Conservation (phyloP, 92 coral and sea anemone genomes). For the Porites cylindrica region DNA sequence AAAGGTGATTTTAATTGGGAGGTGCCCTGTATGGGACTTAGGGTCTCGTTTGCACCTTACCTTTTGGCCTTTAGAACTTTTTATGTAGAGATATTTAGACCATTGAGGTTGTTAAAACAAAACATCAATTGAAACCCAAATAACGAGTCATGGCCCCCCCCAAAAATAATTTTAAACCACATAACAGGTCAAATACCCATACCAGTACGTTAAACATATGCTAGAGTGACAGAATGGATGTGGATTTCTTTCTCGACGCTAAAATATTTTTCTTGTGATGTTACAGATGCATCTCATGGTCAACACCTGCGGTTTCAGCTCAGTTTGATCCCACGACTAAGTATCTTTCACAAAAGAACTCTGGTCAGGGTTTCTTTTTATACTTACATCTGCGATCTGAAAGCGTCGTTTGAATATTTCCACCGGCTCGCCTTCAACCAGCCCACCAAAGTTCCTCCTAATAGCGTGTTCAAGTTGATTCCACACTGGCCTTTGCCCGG, state of each 20-base stretch:
- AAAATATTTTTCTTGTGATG: not conserved
- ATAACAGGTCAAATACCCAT: too few species aligned
- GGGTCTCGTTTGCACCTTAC: too few species aligned
- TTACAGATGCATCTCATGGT: not conserved
- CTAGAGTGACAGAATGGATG: not conserved
- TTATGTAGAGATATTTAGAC: too few species aligned
- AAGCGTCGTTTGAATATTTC: slow-evolving; percentile 61
- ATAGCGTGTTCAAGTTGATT: slow-evolving; percentile 81
- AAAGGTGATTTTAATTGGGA: too few species aligned
- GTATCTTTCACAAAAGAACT: not conserved
- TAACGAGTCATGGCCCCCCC: too few species aligned
- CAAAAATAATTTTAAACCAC: too few species aligned
- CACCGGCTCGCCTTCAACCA: slow-evolving; percentile 75
- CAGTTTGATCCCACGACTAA: not conserved
- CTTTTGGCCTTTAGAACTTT: too few species aligned
- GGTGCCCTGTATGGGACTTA: too few species aligned
- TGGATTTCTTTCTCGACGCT: not conserved
- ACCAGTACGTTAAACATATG: too few species aligned
- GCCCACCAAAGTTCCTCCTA: slow-evolving; percentile 88
- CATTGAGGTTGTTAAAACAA: too few species aligned
- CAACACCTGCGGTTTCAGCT: not conserved
- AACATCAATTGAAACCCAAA: too few species aligned
- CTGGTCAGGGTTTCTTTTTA: not conserved
- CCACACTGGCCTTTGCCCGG: slow-evolving; percentile 63
- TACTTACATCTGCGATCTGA: slow-evolving; percentile 24